phyloP scores from a whole-genome alignment of 2,797 vertebrate genomes.

The Orientallactaga sibirica region DNA sequence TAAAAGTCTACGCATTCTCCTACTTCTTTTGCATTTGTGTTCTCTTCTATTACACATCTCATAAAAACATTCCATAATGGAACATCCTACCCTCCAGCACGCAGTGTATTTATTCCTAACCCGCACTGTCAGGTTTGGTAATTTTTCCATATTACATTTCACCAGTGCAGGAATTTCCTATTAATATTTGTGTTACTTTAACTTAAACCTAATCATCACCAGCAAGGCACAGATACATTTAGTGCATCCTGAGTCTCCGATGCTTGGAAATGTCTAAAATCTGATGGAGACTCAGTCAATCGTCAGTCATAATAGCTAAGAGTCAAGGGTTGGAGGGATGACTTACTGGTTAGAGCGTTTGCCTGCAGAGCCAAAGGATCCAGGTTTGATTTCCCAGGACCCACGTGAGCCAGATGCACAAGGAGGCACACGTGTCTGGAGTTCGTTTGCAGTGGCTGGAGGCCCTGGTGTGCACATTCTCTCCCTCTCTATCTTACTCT shows the following conservation, averaged over 20 bases:
- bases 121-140: neutral
- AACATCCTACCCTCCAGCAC: neutral
- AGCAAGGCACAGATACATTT: neutral
- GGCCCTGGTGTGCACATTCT: no score
- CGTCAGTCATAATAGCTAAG: neutral
- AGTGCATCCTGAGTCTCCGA: neutral
- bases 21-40: neutral
- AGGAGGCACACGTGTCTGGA: no score
- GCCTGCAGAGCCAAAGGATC: no score
- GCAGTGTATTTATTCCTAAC: neutral
- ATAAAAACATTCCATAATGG: neutral
- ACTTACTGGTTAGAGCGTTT: no score
- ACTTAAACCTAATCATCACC: neutral
- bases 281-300: neutral
- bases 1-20: neutral
- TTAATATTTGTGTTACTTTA: neutral
- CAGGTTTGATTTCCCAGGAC: no score
- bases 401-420: no score
- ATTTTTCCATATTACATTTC: neutral
- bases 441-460: no score
- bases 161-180: neutral
- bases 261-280: slow-evolving; percentile 11
- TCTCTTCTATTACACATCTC: neutral
- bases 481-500: no score
- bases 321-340: neutral